Evolutionary conservation across 2,113 vertebrate genomes (phyloP).

Genomic region (Myxocyprinus asiaticus): DNA sequence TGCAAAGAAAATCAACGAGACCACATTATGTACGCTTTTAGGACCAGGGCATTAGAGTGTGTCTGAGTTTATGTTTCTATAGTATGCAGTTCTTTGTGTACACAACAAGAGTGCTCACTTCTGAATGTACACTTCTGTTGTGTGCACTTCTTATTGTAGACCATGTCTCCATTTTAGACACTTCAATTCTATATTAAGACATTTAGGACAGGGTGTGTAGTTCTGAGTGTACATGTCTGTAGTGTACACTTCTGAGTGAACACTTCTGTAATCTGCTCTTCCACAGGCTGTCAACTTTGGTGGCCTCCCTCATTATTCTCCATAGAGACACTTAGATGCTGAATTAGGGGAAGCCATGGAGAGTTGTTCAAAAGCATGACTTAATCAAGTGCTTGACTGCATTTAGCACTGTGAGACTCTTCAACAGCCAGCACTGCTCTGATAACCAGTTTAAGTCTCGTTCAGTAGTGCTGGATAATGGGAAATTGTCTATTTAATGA

Average conservation of each 20-base stretch:
- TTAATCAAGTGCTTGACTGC: conserved; percentile 35
- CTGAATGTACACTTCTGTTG: no score
- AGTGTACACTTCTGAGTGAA: conserved; percentile 58
- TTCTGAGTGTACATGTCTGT: conserved; percentile 40
- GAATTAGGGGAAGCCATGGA: conserved; percentile 28
- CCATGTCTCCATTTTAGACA: no score
- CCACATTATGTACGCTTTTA: no score
- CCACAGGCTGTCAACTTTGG: conserved; percentile 42
- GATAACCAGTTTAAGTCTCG: conserved; percentile 20
- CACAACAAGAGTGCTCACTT: no score
- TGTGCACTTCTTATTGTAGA: not conserved
- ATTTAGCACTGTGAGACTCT: conserved; percentile 10
- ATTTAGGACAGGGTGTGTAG: conserved; percentile 38
- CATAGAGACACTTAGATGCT: conserved; percentile 1
- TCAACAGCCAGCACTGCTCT: conserved; percentile 3
- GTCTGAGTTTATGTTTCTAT: no score
- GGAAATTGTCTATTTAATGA: conserved; percentile 31
- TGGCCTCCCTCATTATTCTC: conserved; percentile 57
- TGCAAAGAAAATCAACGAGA: no score
- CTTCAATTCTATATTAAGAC: no score
- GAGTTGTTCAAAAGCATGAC: conserved; percentile 41
- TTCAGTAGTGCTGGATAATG: conserved; percentile 29
- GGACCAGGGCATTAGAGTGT: no score
- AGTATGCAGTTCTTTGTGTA: no score
- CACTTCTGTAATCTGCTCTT: conserved; percentile 41